phyloP scores from a whole-genome alignment of 2,888 invertebrate genomes.

The Drosophila mercatorum region DNA sequence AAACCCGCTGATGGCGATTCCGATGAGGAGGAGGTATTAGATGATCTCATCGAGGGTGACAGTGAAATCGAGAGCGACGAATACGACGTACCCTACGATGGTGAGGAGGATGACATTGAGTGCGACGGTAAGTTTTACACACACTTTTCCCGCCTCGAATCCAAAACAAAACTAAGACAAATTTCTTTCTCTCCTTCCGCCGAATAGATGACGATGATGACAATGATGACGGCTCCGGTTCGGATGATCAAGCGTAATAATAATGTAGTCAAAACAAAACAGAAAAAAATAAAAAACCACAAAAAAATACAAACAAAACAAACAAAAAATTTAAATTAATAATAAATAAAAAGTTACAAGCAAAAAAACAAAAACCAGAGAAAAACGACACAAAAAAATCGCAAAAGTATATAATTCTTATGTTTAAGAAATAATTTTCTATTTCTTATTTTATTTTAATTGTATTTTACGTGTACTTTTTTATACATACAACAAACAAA shows the following conservation, averaged over 20 bases:
- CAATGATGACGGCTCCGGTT: conserved; percentile 84
- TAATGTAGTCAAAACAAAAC: conserved; percentile 83
- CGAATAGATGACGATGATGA: conserved; percentile 83
- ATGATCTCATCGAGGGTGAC: conserved; percentile 82
- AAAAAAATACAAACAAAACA: conserved; percentile 72
- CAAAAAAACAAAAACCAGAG: conserved; percentile 69
- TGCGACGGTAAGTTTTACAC: conserved; percentile 76
- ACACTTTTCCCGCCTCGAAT: neutral
- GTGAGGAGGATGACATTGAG: conserved; percentile 83
- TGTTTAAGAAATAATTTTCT: conserved; percentile 84
- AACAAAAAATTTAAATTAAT: conserved; percentile 77
- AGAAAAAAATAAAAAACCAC: conserved; percentile 76
- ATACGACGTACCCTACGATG: conserved; percentile 84
- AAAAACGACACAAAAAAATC: conserved; percentile 79
- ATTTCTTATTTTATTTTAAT: conserved; percentile 84
- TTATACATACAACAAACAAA: conserved; percentile 67
- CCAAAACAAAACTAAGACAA: conserved; percentile 12
- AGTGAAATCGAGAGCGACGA: conserved; percentile 84
- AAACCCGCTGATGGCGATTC: conserved; percentile 80
- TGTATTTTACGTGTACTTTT: conserved; percentile 84
- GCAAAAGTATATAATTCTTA: conserved; percentile 82
- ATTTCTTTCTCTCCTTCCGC: neutral
- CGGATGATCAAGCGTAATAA: conserved; percentile 85
- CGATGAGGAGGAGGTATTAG: conserved; percentile 82
- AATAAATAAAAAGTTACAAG: conserved; percentile 81